Evolutionary conservation across 37 sponge, comb jelly and placozoan genomes (phyloP).

Genomic region (Cliona cf. orientalis): DNA sequence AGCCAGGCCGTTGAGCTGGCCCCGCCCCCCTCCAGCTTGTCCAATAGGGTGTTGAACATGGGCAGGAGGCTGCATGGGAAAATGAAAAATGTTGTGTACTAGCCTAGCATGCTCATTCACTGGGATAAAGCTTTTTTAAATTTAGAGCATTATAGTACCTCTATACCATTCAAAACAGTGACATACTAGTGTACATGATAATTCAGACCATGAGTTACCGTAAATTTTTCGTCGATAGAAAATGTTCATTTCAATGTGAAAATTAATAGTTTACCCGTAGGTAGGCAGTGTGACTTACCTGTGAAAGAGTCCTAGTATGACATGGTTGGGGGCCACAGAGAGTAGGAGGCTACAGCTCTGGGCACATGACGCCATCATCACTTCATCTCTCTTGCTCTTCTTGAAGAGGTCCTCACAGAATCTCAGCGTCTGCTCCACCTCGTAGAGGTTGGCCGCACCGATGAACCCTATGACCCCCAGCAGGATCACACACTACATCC

Average conservation of each 20-base stretch:
- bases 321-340: constrained; percentile 24
- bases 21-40: constrained; percentile 25
- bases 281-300: constrained; percentile 19
- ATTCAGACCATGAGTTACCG: too few species aligned
- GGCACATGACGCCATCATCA: constrained; percentile 30
- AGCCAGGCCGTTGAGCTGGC: constrained; percentile 51
- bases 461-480: too few species aligned
- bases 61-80: constrained; percentile 41
- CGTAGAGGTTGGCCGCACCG: constrained; percentile 16
- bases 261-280: too few species aligned
- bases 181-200: too few species aligned
- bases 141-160: too few species aligned
- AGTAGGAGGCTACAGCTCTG: constrained; percentile 68
- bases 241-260: too few species aligned
- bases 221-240: too few species aligned
- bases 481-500: too few species aligned
- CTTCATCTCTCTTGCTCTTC: constrained; percentile 8
- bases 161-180: too few species aligned
- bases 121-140: too few species aligned
- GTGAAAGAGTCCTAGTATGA: constrained; percentile 13
- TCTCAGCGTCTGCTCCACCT: constrained; percentile 28
- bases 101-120: too few species aligned
- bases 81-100: not conserved
- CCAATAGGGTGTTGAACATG: constrained; percentile 50
- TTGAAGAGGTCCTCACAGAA: constrained; percentile 32